Base-by-base conservation (phyloP, 2,113 vertebrate genomes). In the Cynoglossus semilaevis region DNA sequence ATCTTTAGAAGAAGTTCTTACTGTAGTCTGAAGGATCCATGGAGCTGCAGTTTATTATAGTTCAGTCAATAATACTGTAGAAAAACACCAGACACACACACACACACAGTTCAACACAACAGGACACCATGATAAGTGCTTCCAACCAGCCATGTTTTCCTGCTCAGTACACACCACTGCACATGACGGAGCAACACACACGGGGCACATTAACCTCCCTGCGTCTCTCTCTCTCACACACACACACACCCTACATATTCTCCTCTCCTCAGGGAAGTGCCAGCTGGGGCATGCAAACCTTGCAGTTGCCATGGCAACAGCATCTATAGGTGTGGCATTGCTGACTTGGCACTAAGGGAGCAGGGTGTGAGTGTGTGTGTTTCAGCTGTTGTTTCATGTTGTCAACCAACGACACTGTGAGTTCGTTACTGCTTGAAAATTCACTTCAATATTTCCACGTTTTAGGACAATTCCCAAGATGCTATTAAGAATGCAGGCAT, bases 121-220 rank as follows among this genome's bases (percentile, higher is more conserved):
- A 15, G 62, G 47, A 47, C 59, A 19, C 56, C 55, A 60, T 63
- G 61, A 74, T 66, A 71, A 79, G 66, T 72, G 74, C 74, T 70
- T 67, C 53, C 50, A 60, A 80, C 83, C 77, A 75, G 84, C 63
- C 64, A 72, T 77, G 76, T 84, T 89, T 85, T 87, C 80, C 74
- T 68, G 70, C 19, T 80, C 78, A 64, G 51, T 84, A 6, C 88
- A 79, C 83, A 2, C 63, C 77, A 51, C 52, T 85, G 76, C 86
- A 84, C 86, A 88, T 80, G 80, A 79, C 43, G 38, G 77, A 70
- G 75, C 84, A 80, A 72, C 82, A 79, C 84, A 85, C 84, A 66
- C 59, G 82, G 74, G 76, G 56, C 74, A 68, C 76, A 59, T 89
- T 84, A 83, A 86, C 81, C 80, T 76, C 74, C 62, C 69, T 22